A percentile compares a stretch with the other conserved stretches of the same genome.
Conservation (phyloP, 2,113 vertebrate genomes). For the Ceuthmochares aereus region DNA sequence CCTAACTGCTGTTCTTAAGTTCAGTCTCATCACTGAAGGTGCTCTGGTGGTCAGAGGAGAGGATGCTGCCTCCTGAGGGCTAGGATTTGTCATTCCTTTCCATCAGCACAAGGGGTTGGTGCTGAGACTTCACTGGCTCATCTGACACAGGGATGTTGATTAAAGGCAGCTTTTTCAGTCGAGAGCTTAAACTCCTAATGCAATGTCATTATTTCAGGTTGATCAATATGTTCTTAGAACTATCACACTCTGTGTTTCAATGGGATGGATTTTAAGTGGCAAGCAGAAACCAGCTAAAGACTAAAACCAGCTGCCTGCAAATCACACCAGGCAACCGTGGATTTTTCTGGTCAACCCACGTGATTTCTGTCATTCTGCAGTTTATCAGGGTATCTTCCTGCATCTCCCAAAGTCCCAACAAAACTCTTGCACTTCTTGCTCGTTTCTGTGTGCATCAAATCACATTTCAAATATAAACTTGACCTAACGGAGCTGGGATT, state of each 20-base stretch:
- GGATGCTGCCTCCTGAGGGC: neutral
- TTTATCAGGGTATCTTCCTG: neutral
- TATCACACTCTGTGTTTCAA: neutral
- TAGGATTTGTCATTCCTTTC: neutral
- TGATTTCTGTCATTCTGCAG: neutral
- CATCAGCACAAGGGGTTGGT: neutral
- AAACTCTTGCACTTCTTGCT: neutral
- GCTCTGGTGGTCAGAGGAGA: neutral
- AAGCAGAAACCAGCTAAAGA: neutral
- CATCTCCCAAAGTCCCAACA: neutral
- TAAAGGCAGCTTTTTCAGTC: neutral
- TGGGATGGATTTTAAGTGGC: neutral
- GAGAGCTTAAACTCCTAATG: neutral
- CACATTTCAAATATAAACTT: neutral
- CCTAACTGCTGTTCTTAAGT: neutral
- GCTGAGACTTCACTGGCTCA: neutral
- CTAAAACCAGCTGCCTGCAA: neutral
- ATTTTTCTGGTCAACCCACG: neutral
- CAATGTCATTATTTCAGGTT: neutral
- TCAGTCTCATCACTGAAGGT: neutral
- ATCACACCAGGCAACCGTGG: neutral
- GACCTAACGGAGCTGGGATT: neutral
- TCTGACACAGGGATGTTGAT: neutral
- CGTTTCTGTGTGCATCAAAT: neutral
- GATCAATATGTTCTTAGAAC: neutral